Evolutionary conservation across 2,797 vertebrate genomes (phyloP), one percentile per base, ranked within the genome.

Genomic region (Coregonus suidteri): DNA sequence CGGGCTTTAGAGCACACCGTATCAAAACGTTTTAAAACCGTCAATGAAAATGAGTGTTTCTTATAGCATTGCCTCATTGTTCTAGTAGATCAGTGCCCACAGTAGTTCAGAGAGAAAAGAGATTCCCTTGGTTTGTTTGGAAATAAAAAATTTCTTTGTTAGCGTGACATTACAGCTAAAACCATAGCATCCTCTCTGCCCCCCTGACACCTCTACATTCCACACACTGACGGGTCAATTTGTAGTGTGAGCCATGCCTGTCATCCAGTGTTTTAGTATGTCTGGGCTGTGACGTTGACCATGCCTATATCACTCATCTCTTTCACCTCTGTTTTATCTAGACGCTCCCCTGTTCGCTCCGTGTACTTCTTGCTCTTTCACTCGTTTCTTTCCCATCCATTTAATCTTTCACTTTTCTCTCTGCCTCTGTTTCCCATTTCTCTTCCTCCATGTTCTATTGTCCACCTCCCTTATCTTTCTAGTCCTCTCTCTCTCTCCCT

Each of bases 191-290:
- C 69, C 53, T 6, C 66, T 1, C 68, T 72, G 56, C 34, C 56
- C 83, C 64, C 82, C 70, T 71, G 16, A 73, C 64, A 67, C 74
- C 54, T 54, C 72, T 41, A 53, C 77, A 47, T 30, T 81, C 75
- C 77, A 52, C 79, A 31, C 68, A 73, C 82, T 20, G 0, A 14
- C 80, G 47, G 71, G 76, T 34, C 37, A 31, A 30, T 81, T 76
- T 76, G 52, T 74, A 31, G 66, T 15, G 74, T 62, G 25, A 66
- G 72, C 69, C 13, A 16, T 14, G 25, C 71, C 11, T 72, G 30
- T 70, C 78, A 2, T 71, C 85, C 72, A 41, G 25, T 51, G 16
- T 34, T 56, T 9, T 20, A 34, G n/a, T 47, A 30, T 4, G 20
- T 52, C 25, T 35, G 47, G 30, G 37, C 70, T 59, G 0, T 11